phyloP scores from a whole-genome alignment of 2,888 invertebrate species.

The Ophion slaviceki region DNA sequence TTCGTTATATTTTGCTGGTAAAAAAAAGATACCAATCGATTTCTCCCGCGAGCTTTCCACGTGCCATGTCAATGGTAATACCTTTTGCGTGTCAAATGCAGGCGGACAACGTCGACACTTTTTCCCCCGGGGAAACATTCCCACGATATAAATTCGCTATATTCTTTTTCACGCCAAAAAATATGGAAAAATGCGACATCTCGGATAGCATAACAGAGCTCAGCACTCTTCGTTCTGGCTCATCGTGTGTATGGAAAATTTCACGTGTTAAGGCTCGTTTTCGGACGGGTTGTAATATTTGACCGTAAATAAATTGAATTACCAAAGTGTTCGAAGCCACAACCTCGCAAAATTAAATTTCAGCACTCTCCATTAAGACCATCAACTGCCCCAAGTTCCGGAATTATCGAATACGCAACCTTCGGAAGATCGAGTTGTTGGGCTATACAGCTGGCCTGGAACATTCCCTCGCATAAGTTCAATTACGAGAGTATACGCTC shows the following conservation, averaged over 20 bases:
- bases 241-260: background rate
- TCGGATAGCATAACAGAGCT: background rate
- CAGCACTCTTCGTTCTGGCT: background rate
- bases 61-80: slow-evolving; percentile 39
- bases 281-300: background rate
- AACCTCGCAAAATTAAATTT: background rate
- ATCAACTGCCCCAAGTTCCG: background rate
- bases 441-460: background rate
- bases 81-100: slow-evolving; percentile 11
- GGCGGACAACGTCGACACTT: background rate
- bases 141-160: background rate
- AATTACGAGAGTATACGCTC: background rate
- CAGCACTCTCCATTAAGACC: background rate
- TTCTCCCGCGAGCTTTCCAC: slow-evolving; percentile 40
- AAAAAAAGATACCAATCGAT: slow-evolving; percentile 47
- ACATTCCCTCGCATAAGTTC: background rate
- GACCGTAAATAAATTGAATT: background rate
- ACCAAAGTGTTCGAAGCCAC: background rate
- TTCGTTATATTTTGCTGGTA: slow-evolving; percentile 31
- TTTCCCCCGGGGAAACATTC: background rate
- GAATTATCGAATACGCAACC: background rate
- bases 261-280: background rate
- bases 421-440: background rate
- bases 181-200: slow-evolving; percentile 33
- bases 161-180: slow-evolving; percentile 5